Evolutionary conservation across 2,888 invertebrate genomes (phyloP).

Genomic region (Phyto melanocephala): DNA sequence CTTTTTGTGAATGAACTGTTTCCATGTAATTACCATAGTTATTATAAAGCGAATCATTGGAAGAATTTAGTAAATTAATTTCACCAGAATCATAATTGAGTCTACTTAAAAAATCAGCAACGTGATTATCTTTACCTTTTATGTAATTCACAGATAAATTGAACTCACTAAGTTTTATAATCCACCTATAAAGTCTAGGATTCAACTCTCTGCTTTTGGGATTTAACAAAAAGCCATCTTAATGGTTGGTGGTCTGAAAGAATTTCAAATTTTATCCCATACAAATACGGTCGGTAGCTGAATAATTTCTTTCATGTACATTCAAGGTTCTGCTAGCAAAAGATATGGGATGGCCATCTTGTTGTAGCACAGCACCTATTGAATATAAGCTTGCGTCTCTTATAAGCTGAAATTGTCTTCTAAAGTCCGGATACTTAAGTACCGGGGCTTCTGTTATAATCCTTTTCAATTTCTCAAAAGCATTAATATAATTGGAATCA

Average conservation of each 20-base stretch:
- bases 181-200: too few species aligned
- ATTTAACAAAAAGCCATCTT: constrained; percentile 22
- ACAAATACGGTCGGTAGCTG: constrained; percentile 33
- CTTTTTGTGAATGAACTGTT: constrained; percentile 25
- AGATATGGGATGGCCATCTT: constrained; percentile 45
- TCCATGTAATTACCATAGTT: not conserved
- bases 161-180: too few species aligned
- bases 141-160: constrained; percentile 21
- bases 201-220: constrained; percentile 6
- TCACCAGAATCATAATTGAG: constrained; percentile 17
- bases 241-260: not conserved
- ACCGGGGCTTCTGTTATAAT: constrained; percentile 40
- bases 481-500: constrained; percentile 41
- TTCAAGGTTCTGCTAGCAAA: constrained; percentile 53
- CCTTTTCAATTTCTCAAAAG: constrained; percentile 51
- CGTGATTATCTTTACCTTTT: constrained; percentile 25
- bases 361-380: constrained; percentile 52
- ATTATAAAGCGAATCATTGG: constrained; percentile 16
- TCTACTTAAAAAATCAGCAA: constrained; percentile 28
- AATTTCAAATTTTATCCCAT: too few species aligned
- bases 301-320: constrained; percentile 54
- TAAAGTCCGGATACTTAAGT: constrained; percentile 41
- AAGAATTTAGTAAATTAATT: not conserved
- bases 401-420: constrained; percentile 28
- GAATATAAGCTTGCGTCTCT: constrained; percentile 49